Percentiles rank a stretch among this genome's conserved stretches.
These are phyloP conservation scores for Peromyscus eremicus DNA, from an alignment of 2,797 vertebrate species.

Conservation along the genomic window DNA sequence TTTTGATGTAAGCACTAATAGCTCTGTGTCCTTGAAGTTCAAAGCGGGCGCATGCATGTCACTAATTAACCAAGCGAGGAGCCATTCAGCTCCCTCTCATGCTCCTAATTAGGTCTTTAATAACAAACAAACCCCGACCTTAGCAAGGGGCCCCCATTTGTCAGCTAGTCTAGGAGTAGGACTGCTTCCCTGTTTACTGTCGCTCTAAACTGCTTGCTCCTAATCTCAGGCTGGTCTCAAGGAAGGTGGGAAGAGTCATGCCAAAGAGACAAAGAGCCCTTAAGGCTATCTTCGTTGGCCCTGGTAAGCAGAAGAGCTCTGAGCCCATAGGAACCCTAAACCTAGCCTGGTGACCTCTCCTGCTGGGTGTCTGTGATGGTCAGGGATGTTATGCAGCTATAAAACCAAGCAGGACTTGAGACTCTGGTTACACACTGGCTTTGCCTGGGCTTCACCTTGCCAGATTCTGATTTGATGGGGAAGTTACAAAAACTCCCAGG, in stretches of 20 bases:
- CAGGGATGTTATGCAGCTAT: not conserved
- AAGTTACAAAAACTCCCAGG: not conserved
- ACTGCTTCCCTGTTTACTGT: constrained; percentile 21
- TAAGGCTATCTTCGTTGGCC: not conserved
- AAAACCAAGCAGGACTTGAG: not conserved
- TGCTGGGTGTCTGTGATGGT: not conserved
- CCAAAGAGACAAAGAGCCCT: not conserved
- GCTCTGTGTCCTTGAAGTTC: constrained; percentile 96
- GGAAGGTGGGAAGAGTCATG: not conserved
- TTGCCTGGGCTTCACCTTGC: not conserved
- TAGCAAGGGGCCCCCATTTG: constrained; percentile 88
- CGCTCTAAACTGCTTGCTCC: not conserved
- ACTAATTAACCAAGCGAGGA: constrained; percentile 93
- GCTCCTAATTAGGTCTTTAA: constrained; percentile 96
- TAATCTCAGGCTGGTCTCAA: not conserved
- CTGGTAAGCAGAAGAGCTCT: not conserved
- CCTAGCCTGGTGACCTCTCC: not conserved
- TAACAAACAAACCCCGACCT: constrained; percentile 95
- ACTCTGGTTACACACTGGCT: not conserved
- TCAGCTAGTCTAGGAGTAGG: constrained; percentile 87
- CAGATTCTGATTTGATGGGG: not conserved
- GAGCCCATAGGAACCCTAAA: not conserved
- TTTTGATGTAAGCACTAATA: constrained; percentile 94
- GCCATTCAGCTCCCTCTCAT: constrained; percentile 92
- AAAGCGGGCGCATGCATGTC: constrained; percentile 92